Evolutionary conservation across 2,113 vertebrate genomes (phyloP).

Genomic region (Litocranius walleri): DNA sequence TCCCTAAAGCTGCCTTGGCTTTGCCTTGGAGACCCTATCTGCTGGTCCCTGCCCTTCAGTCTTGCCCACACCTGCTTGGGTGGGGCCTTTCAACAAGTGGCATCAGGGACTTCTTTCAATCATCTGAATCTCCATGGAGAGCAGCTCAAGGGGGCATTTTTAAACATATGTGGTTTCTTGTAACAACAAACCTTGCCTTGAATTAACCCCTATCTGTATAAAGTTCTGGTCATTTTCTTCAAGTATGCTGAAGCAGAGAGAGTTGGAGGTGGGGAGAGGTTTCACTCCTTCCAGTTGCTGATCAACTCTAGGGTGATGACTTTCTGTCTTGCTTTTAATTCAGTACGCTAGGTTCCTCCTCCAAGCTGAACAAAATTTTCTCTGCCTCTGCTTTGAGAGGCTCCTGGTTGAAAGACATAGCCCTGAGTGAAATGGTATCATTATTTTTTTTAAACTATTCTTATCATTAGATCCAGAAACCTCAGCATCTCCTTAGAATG

Average conservation of each 20-base stretch:
- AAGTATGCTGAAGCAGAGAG: background rate
- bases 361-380: background rate
- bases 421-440: background rate
- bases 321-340: conserved; percentile 5
- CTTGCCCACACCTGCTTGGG: background rate
- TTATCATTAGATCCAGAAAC: background rate
- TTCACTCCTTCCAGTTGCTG: background rate
- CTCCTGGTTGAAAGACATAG: background rate
- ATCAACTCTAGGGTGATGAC: background rate
- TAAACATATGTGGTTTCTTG: background rate
- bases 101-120: background rate
- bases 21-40: background rate
- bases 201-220: background rate
- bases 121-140: background rate
- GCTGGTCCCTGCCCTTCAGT: background rate
- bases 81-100: conserved; percentile 56
- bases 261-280: background rate
- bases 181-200: background rate
- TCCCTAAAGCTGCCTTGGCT: background rate
- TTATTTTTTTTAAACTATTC: background rate
- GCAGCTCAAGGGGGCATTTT: background rate
- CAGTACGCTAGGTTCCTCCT: background rate
- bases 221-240: background rate
- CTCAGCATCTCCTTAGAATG: background rate
- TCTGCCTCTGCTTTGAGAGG: background rate